Percentiles rank a stretch among this genome's conserved stretches.
Conservation (phyloP, 2,797 vertebrate species). For the Trachurus trachurus region DNA sequence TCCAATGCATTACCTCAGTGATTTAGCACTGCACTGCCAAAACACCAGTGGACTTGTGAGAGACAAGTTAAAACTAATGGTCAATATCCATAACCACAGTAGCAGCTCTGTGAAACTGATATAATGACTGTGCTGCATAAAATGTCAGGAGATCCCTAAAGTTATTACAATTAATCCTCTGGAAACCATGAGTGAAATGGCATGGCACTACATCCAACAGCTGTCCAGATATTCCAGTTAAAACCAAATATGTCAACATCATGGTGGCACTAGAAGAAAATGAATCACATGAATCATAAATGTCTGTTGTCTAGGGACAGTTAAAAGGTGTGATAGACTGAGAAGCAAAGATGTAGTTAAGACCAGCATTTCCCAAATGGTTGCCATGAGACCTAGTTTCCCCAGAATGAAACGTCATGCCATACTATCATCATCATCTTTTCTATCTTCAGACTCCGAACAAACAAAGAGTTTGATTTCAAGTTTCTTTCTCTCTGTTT, state of each 20-base stretch:
- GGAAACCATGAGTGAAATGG: background rate
- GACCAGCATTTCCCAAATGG: constrained; percentile 13
- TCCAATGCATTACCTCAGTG: background rate
- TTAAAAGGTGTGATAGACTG: background rate
- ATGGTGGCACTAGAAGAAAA: background rate
- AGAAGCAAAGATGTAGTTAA: background rate
- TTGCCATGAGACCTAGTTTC: constrained; percentile 27
- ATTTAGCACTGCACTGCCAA: background rate
- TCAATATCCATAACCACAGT: too few species aligned
- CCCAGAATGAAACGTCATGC: constrained; percentile 32
- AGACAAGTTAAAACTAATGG: background rate
- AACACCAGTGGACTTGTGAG: background rate
- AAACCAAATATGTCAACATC: background rate
- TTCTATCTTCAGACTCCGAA: constrained; percentile 28
- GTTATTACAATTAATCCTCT: background rate
- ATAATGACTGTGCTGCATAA: background rate
- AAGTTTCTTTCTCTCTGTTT: constrained; percentile 26
- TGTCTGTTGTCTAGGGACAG: background rate
- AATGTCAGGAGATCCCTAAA: background rate
- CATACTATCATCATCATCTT: constrained; percentile 6
- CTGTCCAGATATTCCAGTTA: background rate
- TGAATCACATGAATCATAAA: background rate
- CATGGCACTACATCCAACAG: background rate
- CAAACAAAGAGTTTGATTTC: constrained; percentile 36
- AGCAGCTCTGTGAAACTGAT: background rate